These are phyloP conservation scores for Papilio protenor DNA, from an alignment of 2,888 invertebrate species.

Conservation along the genomic window DNA sequence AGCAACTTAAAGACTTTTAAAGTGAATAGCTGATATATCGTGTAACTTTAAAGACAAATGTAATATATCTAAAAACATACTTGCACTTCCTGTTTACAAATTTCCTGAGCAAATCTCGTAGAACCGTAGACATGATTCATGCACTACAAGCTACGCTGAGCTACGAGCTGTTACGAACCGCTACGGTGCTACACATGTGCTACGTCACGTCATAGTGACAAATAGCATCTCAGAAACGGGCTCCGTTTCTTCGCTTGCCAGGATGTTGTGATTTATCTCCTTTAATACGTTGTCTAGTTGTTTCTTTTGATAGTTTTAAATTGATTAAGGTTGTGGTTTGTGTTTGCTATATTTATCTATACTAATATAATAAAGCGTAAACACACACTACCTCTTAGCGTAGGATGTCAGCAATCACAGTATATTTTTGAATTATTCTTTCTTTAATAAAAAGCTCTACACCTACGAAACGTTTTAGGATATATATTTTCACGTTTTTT, in stretches of 20 bases:
- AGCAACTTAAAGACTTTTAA: background rate
- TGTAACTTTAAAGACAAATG: conserved; percentile 3
- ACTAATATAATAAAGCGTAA: too few species aligned
- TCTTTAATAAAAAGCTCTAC: too few species aligned
- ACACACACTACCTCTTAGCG: too few species aligned
- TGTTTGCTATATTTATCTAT: background rate
- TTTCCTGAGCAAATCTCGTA: conserved; percentile 35
- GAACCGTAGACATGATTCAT: conserved; percentile 49
- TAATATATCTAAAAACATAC: conserved; percentile 44
- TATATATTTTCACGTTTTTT: too few species aligned
- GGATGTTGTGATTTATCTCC: conserved; percentile 43
- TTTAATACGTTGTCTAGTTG: conserved; percentile 45
- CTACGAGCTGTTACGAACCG: conserved; percentile 44
- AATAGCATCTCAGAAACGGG: conserved; percentile 45
- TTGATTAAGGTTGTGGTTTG: conserved; percentile 30
- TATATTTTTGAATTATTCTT: too few species aligned
- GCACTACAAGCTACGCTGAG: conserved; percentile 45
- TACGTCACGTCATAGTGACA: conserved; percentile 50
- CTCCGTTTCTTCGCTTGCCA: conserved; percentile 41
- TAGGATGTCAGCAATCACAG: too few species aligned
- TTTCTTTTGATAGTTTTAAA: conserved; percentile 41
- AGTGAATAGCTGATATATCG: background rate
- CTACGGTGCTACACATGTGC: conserved; percentile 40
- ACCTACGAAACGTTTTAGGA: too few species aligned
- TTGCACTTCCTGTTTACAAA: conserved; percentile 42